phyloP scores from a whole-genome alignment of 2,888 invertebrate genomes.

The Melanotus villosus region DNA sequence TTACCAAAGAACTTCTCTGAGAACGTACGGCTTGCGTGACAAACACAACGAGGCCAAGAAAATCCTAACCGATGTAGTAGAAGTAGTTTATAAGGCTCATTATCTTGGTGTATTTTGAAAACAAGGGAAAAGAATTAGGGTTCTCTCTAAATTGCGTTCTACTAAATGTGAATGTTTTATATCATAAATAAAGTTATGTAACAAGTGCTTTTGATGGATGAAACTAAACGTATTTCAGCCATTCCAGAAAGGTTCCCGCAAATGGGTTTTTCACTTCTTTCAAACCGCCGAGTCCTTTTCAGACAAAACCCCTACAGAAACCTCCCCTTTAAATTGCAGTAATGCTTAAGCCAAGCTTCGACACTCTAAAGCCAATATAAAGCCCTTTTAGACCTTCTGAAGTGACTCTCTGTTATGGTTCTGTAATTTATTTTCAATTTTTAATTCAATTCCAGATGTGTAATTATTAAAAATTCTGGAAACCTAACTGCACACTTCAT shows the following conservation, averaged over 20 bases:
- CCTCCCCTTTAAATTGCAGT: constrained; percentile 41
- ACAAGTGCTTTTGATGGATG: constrained; percentile 21
- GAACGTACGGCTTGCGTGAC: constrained; percentile 13
- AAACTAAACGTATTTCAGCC: constrained; percentile 2
- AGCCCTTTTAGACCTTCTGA: constrained; percentile 42
- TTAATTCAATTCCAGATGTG: constrained; percentile 30
- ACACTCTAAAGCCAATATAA: constrained; percentile 47
- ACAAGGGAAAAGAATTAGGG: no score
- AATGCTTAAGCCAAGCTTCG: constrained; percentile 42
- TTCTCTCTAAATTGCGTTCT: background rate
- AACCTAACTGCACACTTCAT: no score
- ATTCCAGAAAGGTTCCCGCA: constrained; percentile 7
- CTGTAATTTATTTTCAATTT: constrained; percentile 39
- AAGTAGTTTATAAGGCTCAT: background rate
- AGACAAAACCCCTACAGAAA: constrained; percentile 33
- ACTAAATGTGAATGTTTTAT: background rate
- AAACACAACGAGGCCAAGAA: constrained; percentile 8
- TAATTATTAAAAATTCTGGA: background rate
- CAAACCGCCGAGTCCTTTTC: constrained; percentile 29
- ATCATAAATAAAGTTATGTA: constrained; percentile 10
- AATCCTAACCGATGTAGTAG: background rate
- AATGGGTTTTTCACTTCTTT: constrained; percentile 27
- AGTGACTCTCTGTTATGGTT: constrained; percentile 44
- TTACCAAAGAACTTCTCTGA: constrained; percentile 1
- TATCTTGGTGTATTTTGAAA: background rate